Evolutionary conservation across 2,113 vertebrate species (phyloP).

Genomic region (Aleadryas rufinucha): DNA sequence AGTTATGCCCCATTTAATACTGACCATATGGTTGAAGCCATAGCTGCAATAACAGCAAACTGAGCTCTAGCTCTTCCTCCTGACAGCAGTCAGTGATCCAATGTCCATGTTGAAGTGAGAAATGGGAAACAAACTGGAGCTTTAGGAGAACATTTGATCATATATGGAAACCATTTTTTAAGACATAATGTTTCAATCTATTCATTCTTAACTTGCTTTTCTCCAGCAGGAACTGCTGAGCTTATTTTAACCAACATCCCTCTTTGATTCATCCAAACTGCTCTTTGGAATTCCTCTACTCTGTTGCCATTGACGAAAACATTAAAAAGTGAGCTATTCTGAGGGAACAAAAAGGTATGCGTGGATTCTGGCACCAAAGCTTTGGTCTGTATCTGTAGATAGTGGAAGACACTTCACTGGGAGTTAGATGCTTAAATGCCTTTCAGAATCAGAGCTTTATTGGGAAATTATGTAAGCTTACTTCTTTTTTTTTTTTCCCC

Average conservation of each 20-base stretch:
- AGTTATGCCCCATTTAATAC: neutral
- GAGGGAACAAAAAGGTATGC: neutral
- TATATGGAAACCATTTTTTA: neutral
- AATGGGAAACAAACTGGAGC: neutral
- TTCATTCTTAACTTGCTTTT: neutral
- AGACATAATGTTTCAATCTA: neutral
- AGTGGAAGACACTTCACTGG: neutral
- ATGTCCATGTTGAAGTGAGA: neutral
- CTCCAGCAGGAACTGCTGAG: neutral
- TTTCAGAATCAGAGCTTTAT: neutral
- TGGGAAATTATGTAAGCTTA: neutral
- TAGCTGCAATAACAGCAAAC: neutral
- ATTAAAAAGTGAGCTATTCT: neutral
- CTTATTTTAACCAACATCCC: neutral
- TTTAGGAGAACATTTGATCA: neutral
- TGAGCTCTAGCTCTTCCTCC: neutral
- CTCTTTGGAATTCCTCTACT: neutral
- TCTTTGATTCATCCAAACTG: neutral
- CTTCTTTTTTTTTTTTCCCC: fast-evolving
- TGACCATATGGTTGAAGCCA: neutral
- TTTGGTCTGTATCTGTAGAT: neutral
- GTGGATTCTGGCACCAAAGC: neutral
- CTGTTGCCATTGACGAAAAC: neutral
- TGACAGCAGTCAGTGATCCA: neutral
- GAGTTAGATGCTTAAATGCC: neutral